Evolutionary conservation across 2,797 vertebrate genomes (phyloP).

Genomic region (Acanthornis magna): DNA sequence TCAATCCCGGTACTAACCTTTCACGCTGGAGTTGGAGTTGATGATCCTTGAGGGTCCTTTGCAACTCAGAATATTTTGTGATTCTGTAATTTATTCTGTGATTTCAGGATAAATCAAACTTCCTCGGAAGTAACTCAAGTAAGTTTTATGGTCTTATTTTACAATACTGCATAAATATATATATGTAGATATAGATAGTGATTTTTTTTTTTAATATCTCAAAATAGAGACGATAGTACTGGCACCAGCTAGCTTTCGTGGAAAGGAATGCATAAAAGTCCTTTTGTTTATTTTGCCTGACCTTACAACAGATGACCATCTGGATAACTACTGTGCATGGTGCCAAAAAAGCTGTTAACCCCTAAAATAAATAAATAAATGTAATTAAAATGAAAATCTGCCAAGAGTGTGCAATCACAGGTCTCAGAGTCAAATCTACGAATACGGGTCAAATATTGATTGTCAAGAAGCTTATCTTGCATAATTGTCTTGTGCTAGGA

Average conservation of each 20-base stretch:
- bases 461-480: not conserved
- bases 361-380: conserved; percentile 53
- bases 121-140: not conserved
- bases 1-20: not conserved
- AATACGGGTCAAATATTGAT: conserved; percentile 27
- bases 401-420: not conserved
- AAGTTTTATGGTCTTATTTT: not conserved
- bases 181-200: too few relatives aligned
- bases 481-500: not conserved
- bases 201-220: not conserved
- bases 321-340: not conserved
- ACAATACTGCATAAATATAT: too few relatives aligned
- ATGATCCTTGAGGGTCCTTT: not conserved
- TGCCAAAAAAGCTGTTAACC: conserved; percentile 32
- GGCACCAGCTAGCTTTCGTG: not conserved
- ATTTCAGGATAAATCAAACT: not conserved
- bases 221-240: not conserved
- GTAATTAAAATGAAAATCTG: conserved; percentile 53
- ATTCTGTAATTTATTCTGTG: not conserved
- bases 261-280: not conserved
- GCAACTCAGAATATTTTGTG: not conserved
- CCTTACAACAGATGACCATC: conserved; percentile 46
- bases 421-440: not conserved
- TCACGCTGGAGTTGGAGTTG: not conserved
- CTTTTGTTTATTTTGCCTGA: conserved; percentile 51